Conservation (phyloP, 2,113 vertebrate species). For the Oreochromis spilurus region DNA sequence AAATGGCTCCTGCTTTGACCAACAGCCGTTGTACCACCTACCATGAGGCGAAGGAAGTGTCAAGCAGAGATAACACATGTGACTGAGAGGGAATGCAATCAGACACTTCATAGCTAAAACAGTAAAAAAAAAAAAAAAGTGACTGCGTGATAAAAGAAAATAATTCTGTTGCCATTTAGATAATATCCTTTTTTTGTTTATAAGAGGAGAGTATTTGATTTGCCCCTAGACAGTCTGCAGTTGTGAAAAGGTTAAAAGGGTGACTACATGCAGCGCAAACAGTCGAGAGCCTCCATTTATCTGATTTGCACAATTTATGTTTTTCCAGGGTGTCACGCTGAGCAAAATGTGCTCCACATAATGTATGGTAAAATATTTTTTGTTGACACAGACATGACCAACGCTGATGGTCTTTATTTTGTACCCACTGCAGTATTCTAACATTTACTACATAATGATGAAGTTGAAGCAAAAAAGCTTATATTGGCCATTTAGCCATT, state of each 20-base stretch:
- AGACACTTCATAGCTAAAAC: background rate
- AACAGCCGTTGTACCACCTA: conserved; percentile 57
- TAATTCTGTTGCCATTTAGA: background rate
- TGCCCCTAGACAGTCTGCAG: background rate
- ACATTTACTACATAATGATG: background rate
- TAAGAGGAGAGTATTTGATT: background rate
- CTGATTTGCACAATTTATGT: background rate
- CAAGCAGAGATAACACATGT: conserved; percentile 69
- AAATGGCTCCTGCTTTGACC: conserved; percentile 52
- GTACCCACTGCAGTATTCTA: background rate
- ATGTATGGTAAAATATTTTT: background rate
- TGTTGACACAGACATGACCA: background rate
- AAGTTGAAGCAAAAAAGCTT: background rate
- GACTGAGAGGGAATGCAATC: conserved; percentile 31
- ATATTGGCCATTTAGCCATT: background rate
- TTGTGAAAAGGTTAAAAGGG: background rate
- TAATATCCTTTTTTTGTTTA: background rate
- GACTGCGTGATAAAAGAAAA: background rate
- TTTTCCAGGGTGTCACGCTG: background rate
- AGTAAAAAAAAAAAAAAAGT: background rate
- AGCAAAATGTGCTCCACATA: background rate
- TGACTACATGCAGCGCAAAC: background rate
- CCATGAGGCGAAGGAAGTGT: conserved; percentile 62
- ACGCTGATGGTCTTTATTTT: background rate
- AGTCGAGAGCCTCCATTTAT: background rate